phyloP scores from a whole-genome alignment of 1,140 invertebrate species.

The Glossosoma conforme region DNA sequence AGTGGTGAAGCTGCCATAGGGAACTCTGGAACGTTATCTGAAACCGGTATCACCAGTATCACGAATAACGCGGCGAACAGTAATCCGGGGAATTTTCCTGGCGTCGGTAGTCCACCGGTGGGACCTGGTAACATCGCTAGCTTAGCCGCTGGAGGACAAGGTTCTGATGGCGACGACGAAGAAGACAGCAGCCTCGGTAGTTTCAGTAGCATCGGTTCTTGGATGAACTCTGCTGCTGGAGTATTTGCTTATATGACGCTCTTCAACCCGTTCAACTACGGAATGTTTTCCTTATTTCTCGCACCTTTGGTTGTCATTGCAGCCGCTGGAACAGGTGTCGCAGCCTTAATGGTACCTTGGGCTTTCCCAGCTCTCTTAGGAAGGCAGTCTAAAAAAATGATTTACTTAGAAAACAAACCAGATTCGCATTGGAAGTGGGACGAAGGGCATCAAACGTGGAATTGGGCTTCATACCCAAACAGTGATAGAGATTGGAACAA shows the following conservation, averaged over 20 bases:
- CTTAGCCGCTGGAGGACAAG: background rate
- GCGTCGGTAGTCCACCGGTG: background rate
- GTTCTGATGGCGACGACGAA: slow-evolving; percentile 12
- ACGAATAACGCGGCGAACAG: background rate
- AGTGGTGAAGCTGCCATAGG: background rate
- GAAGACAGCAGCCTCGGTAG: too few relatives aligned
- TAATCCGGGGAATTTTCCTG: background rate
- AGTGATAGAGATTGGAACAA: slow-evolving; percentile 13
- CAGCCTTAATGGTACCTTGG: slow-evolving; percentile 35
- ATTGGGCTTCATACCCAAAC: slow-evolving; percentile 13
- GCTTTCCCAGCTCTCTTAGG: slow-evolving; percentile 30
- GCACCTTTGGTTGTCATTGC: slow-evolving; percentile 36
- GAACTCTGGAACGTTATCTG: background rate
- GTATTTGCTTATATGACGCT: slow-evolving; percentile 29
- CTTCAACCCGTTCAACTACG: slow-evolving; percentile 32
- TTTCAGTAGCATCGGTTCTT: slow-evolving; percentile 14
- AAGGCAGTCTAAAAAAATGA: slow-evolving; percentile 19
- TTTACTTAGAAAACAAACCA: slow-evolving; percentile 2
- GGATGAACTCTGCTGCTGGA: slow-evolving; percentile 14
- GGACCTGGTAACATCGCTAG: background rate
- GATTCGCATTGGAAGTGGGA: slow-evolving; percentile 20
- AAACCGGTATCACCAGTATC: background rate
- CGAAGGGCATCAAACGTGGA: slow-evolving; percentile 22
- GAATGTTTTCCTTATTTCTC: slow-evolving; percentile 35
- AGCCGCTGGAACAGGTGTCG: slow-evolving; percentile 32